phyloP scores from a whole-genome alignment of 2,888 invertebrate species.

The Graphium colonna region DNA sequence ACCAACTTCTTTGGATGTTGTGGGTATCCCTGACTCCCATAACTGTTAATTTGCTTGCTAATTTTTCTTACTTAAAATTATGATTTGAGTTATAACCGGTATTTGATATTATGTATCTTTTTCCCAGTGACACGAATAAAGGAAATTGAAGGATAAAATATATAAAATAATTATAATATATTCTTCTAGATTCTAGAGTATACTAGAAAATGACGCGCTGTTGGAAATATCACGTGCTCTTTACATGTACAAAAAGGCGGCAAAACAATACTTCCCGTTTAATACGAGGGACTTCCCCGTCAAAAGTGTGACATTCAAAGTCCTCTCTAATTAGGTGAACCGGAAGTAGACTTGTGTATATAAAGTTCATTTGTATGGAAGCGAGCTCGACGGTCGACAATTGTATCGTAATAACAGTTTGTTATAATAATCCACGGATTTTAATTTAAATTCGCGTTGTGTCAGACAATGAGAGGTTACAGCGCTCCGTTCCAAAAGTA shows the following conservation, averaged over 20 bases:
- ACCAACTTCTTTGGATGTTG: too few relatives aligned
- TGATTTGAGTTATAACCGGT: too few relatives aligned
- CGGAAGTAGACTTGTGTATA: slow-evolving; percentile 87
- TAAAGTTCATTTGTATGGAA: slow-evolving; percentile 84
- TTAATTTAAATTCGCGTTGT: background rate
- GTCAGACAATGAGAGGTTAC: background rate
- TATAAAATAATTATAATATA: too few relatives aligned
- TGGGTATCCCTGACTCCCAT: too few relatives aligned
- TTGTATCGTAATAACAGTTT: background rate
- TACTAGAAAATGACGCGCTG: too few relatives aligned
- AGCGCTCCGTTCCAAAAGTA: background rate
- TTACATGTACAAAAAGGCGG: slow-evolving; percentile 49
- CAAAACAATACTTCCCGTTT: slow-evolving; percentile 60
- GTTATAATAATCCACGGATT: background rate
- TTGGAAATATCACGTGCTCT: too few relatives aligned
- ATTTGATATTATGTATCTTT: too few relatives aligned
- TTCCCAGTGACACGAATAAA: too few relatives aligned
- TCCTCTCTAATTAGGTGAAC: slow-evolving; percentile 85
- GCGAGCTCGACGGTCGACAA: slow-evolving; percentile 2
- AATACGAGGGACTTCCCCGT: slow-evolving; percentile 34
- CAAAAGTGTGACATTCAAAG: slow-evolving; percentile 61
- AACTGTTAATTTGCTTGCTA: too few relatives aligned
- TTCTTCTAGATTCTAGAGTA: too few relatives aligned
- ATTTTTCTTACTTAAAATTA: too few relatives aligned
- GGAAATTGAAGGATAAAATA: too few relatives aligned